Base-by-base conservation (phyloP, 2,797 vertebrate species). In the Sitta carolinensis region DNA sequence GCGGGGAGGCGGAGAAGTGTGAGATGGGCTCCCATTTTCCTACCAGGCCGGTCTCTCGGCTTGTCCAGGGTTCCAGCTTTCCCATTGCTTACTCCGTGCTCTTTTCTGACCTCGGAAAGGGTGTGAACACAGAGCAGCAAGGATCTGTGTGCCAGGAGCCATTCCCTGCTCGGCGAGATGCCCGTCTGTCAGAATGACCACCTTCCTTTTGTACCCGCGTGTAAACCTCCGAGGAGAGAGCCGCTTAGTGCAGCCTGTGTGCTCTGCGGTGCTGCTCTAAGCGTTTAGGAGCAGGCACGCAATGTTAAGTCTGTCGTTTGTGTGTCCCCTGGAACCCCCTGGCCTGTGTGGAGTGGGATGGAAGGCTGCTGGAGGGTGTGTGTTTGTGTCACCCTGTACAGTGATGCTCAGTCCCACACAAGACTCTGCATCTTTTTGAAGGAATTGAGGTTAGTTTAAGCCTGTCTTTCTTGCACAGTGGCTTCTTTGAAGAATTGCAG, bases 181-280 rank as follows among this genome's bases (percentile, higher is more conserved):
- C 43, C 34, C 7, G 0, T 4, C 40, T 45, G 22, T 14, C 34
- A 3, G 1, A 20, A 29, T 14, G 26, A 36, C 9, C 16, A 0
- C 61, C 1, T 2, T 11, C 0, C 52, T 18, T 26, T 9, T 7
- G 52, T 22, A 13, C 3, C 6, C 29, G 6, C 5, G 0, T 3
- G 40, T 11, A 6, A 10, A 5, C 13, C 12, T 27, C 5, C 1
- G 17, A 25, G 69, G 45, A 16, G 1, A 0, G 42, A 52, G 45
- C 51, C 9, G 30, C 34, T 14, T 3, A 1, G 13, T 29, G 13
- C 36, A 2, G 10, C 0, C 43, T 11, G 16, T 16, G 82, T 11
- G 32, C 0, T 17, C 20, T 11, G 34, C 47, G 50, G 4, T 36
- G 58, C 29, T 22, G 51, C 45, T 45, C 23, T 8, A 11, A 13